Base-by-base conservation (phyloP, 2,113 vertebrate species). In the Bubo bubo region DNA sequence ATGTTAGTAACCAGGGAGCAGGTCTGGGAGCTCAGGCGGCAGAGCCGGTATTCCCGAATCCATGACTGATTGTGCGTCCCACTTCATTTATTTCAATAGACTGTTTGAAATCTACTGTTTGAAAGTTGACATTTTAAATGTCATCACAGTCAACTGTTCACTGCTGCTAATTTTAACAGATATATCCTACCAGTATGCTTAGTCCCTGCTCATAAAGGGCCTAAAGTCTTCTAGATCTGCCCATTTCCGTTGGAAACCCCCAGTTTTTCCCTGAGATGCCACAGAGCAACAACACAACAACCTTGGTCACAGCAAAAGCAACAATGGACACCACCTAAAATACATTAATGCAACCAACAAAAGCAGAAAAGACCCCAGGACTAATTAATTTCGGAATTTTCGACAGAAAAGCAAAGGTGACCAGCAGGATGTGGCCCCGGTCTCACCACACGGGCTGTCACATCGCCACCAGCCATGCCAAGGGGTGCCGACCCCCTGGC, bases 381-480 rank as follows among this genome's bases (percentile, higher is more conserved):
- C 37, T 3, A 10, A n/a, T 14, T 53, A 4, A 30, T 11, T 28
- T 35, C 34, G 37, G 18, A 30, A n/a, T 21, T 72, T 17, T 4
- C 45, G 67, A 19, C 10, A 10, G 12, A n/a, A 52, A 37, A 66
- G 41, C 56, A 49, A 26, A 32, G 18, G 28, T 6, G 19, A 53
- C 10, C 6, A 16, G 34, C 10, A 1, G 49, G 28, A 52, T 5
- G 12, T 2, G 19, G 80, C 64, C 56, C 10, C 2, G 1, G 17
- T 5, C 56, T 22, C 49, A 11, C 35, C 35, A 23, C 5, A 2
- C 1, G 2, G 21, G 32, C 60, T 45, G 27, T 18, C 59, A 16
- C 7, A 1, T 17, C 3, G 1, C 24, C 30, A 16, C 13, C 20
- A 12, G 45, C 43, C 41, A 5, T 2, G 17, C 21, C 17, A 14